Base-by-base conservation (phyloP, 2,797 vertebrate species). In the Enteromius anoplus region DNA sequence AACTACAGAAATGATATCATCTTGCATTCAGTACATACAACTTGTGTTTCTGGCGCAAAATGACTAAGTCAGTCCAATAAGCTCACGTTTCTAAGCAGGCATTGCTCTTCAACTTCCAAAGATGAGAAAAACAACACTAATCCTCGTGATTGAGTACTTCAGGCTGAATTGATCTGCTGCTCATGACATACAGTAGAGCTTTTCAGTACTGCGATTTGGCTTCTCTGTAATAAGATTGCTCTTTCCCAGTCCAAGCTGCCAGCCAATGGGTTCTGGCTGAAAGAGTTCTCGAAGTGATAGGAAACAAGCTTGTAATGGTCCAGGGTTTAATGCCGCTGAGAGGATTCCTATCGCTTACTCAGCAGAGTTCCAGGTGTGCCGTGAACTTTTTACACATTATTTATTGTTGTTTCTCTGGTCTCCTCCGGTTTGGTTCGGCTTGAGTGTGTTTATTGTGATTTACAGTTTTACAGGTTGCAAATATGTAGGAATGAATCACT, bases 311-410 rank as follows among this genome's bases (percentile, higher is more conserved):
- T 81, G 55, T 81, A 73, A 81, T 81, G 58, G 80, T 73, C 69
- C 80, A 64, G 58, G 70, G 70, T 81, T 81, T 72, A 82, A 65
- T 82, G 80, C 58, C 9, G n/a, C 32, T 6, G 80, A 75, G 80
- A 82, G 71, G 62, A 64, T 47, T 53, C 62, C 7, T 60, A 65
- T 75, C 32, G 70, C 80, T 82, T 75, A 75, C 80, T 82, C 80
- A 82, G 80, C 80, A 82, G 21, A 75, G 14, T 82, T 82, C 80
- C 80, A 82, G 80, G 71, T 66, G 80, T 66, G 71, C 80, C 9
- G 58, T 82, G 70, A 65, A 75, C 70, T 82, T 65, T 81, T 75
- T 73, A 64, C 55, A 81, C 15, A 9, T 65, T 65, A 65, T 82
- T 82, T 66, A 82, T 81, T 65, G 51, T 80, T 26, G 11, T 81